phyloP scores from a whole-genome alignment of 2,888 invertebrate genomes.

The Pachliopta kotzebuea region DNA sequence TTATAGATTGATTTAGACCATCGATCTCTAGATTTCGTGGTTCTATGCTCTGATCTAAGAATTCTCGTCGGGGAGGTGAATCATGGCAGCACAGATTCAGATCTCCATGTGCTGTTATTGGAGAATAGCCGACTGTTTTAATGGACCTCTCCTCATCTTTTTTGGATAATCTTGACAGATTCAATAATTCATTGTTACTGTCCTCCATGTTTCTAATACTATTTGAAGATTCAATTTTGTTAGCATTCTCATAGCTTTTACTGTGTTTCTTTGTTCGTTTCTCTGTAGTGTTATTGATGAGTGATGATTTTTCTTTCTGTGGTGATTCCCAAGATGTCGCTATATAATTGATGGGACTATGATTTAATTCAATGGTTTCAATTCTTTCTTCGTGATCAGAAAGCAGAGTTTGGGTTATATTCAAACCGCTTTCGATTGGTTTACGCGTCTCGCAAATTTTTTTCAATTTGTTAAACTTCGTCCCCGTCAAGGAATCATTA shows the following conservation, averaged over 20 bases:
- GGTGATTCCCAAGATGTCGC: background rate
- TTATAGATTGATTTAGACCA: slow-evolving; percentile 44
- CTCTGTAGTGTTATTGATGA: background rate
- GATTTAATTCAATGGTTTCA: background rate
- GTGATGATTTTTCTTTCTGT: background rate
- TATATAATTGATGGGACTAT: background rate
- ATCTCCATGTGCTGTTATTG: slow-evolving; percentile 59
- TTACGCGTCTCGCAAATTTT: slow-evolving; percentile 45
- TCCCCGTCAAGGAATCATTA: slow-evolving; percentile 44
- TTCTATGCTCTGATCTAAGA: slow-evolving; percentile 40
- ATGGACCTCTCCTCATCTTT: slow-evolving; percentile 45
- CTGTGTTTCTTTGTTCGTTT: background rate
- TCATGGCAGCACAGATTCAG: slow-evolving; percentile 40
- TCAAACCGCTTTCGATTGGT: slow-evolving; percentile 41
- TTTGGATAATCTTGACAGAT: slow-evolving; percentile 12
- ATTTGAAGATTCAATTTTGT: background rate
- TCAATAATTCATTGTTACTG: slow-evolving; percentile 9
- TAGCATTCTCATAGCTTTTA: background rate
- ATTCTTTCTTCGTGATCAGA: slow-evolving; percentile 5
- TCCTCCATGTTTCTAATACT: background rate
- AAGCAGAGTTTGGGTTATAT: slow-evolving; percentile 52
- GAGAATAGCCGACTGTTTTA: slow-evolving; percentile 46
- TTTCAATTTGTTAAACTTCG: slow-evolving; percentile 50
- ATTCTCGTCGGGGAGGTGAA: slow-evolving; percentile 46
- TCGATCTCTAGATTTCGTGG: slow-evolving; percentile 50